Conservation (phyloP, 2,888 invertebrate genomes). For the Oxytorus armatus region DNA sequence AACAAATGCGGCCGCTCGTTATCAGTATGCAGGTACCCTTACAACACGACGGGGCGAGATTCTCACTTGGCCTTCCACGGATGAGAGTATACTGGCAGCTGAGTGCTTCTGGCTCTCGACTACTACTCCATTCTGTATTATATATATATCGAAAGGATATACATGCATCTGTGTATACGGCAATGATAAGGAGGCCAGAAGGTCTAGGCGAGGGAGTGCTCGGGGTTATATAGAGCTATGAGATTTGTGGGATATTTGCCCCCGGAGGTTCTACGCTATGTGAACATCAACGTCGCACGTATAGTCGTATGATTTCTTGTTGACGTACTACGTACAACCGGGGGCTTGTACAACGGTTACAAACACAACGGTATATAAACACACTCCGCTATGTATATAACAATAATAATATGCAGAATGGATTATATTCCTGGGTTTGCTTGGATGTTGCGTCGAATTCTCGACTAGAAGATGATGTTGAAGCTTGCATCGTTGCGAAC, state of each 20-base stretch:
- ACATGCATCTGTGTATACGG: conserved; percentile 2
- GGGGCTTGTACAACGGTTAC: conserved; percentile 49
- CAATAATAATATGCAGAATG: conserved; percentile 25
- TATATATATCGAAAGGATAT: conserved; percentile 6
- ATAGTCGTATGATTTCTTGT: conserved; percentile 56
- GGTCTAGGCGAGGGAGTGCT: conserved; percentile 47
- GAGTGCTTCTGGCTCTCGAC: conserved; percentile 25
- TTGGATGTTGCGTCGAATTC: conserved; percentile 37
- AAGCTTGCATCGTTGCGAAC: too few species aligned
- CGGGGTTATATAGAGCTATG: conserved; percentile 6
- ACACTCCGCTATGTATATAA: conserved; percentile 3
- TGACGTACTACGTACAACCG: conserved; percentile 37
- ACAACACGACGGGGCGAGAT: conserved; percentile 49
- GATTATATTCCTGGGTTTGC: conserved; percentile 34
- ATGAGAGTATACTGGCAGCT: neutral
- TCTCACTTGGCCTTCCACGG: conserved; percentile 55
- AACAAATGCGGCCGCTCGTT: conserved; percentile 62
- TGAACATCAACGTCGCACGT: conserved; percentile 40
- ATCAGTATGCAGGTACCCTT: conserved; percentile 72
- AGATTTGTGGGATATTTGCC: conserved; percentile 52
- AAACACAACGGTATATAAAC: conserved; percentile 51
- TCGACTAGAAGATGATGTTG: conserved; percentile 17
- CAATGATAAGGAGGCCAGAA: conserved; percentile 57
- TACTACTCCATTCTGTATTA: conserved; percentile 21
- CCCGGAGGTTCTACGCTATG: conserved; percentile 42